Evolutionary conservation across 2,797 vertebrate genomes (phyloP).

Genomic region (Anguilla pacifica): DNA sequence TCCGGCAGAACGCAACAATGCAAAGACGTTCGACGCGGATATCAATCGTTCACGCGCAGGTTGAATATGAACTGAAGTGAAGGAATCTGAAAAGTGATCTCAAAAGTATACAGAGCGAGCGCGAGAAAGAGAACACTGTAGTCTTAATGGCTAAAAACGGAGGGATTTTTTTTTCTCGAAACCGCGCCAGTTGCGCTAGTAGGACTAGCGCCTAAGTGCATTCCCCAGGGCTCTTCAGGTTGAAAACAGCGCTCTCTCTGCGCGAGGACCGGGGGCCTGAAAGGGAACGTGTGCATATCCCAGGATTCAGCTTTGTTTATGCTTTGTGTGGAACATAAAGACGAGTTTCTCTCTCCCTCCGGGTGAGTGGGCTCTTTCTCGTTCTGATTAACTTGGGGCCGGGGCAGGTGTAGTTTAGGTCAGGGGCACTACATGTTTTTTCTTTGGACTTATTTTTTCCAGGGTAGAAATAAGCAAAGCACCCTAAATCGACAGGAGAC

Average conservation of each 20-base stretch:
- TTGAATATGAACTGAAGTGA: background rate
- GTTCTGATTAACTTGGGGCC: background rate
- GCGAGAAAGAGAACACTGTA: background rate
- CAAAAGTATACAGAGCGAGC: background rate
- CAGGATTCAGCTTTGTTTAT: background rate
- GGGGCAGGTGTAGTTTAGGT: background rate
- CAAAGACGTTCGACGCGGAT: background rate
- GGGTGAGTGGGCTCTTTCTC: background rate
- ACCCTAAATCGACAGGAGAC: background rate
- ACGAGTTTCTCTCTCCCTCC: background rate
- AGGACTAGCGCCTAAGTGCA: background rate
- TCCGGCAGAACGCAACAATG: background rate
- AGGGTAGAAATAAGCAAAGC: background rate
- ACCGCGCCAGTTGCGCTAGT: background rate
- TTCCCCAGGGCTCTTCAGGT: background rate
- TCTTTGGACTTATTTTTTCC: background rate
- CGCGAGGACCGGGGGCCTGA: background rate
- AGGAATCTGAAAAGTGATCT: background rate
- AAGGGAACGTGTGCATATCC: background rate
- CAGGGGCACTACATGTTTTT: background rate
- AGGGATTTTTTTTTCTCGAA: background rate
- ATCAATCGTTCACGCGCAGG: background rate
- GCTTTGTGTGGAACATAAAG: conserved; percentile 18
- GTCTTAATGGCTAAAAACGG: background rate
- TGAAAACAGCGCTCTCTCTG: background rate